Conservation (phyloP, 2,888 invertebrate genomes). For the Zaprionus lineosus region DNA sequence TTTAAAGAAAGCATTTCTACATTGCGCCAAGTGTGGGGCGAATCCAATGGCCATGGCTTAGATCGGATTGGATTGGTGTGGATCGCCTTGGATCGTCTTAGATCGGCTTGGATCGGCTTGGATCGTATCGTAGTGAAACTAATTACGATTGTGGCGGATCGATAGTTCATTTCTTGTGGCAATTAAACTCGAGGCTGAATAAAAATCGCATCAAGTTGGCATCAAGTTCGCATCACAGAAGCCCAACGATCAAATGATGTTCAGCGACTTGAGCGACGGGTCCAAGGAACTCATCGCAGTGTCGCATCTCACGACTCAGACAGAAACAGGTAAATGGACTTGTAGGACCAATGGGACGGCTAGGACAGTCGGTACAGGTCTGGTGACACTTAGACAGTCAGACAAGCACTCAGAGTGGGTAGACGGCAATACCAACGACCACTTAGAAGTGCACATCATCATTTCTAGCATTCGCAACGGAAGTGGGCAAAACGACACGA, state of each 20-base stretch:
- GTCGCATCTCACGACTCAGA: conserved; percentile 7
- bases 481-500: conserved; percentile 53
- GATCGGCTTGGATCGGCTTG: conserved; percentile 32
- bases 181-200: no score
- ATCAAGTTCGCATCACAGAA: conserved; percentile 2
- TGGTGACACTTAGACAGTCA: conserved; percentile 24
- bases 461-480: conserved; percentile 58
- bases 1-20: conserved; percentile 71
- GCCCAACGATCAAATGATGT: conserved; percentile 18
- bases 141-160: conserved; percentile 30
- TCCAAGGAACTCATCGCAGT: conserved; percentile 12
- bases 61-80: conserved; percentile 20
- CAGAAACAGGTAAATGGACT: conserved; percentile 9
- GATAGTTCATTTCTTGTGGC: conserved; percentile 33
- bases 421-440: conserved; percentile 23
- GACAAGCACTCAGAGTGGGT: conserved; percentile 46
- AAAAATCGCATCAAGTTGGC: no score
- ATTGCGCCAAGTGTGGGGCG: not conserved
- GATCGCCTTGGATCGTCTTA: conserved; percentile 17
- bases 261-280: conserved; percentile 14
- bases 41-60: conserved; percentile 8
- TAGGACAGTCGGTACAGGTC: not conserved
- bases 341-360: no score
- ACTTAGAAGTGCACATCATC: conserved; percentile 18
- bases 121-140: conserved; percentile 23